Evolutionary conservation across 2,888 invertebrate genomes (phyloP).

Genomic region (Oscheius onirici): DNA sequence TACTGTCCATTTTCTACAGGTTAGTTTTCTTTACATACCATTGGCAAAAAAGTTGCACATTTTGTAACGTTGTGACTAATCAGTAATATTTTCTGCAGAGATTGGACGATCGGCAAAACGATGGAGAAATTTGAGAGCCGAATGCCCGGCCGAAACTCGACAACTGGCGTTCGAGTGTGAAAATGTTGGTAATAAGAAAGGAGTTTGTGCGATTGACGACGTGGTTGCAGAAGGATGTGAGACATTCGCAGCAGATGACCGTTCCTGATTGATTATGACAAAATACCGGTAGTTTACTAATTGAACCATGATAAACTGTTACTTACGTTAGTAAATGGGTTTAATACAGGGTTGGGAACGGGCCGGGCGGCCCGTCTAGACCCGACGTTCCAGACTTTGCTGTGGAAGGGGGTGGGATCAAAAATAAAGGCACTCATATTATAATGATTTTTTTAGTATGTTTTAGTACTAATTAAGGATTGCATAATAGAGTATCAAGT

Average conservation of each 20-base stretch:
- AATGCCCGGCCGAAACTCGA: slow-evolving; percentile 62
- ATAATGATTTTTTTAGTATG: too few species aligned
- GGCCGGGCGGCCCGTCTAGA: too few species aligned
- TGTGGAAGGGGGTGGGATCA: slow-evolving; percentile 78
- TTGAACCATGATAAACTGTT: background rate
- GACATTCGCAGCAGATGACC: slow-evolving; percentile 41
- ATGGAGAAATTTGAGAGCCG: slow-evolving; percentile 57
- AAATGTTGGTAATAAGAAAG: slow-evolving; percentile 59
- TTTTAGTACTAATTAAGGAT: too few species aligned
- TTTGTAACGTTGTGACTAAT: too few species aligned
- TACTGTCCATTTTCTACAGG: slow-evolving; percentile 65
- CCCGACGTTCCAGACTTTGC: slow-evolving; percentile 75
- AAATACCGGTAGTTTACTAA: slow-evolving; percentile 13
- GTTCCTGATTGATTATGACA: slow-evolving; percentile 44
- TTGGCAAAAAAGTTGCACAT: too few species aligned
- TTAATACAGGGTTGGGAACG: too few species aligned
- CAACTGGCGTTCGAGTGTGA: slow-evolving; percentile 68
- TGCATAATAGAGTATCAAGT: too few species aligned
- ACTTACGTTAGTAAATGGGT: too few species aligned
- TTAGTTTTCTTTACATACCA: too few species aligned
- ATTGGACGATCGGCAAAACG: slow-evolving; percentile 57
- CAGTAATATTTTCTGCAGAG: slow-evolving; percentile 63
- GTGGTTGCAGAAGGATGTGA: slow-evolving; percentile 36
- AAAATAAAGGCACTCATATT: too few species aligned
- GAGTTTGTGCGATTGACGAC: slow-evolving; percentile 67